Percentiles rank a stretch among this genome's conserved stretches.
Conservation (phyloP, 92 coral and sea anemone species). For the Heliopora coerulea region DNA sequence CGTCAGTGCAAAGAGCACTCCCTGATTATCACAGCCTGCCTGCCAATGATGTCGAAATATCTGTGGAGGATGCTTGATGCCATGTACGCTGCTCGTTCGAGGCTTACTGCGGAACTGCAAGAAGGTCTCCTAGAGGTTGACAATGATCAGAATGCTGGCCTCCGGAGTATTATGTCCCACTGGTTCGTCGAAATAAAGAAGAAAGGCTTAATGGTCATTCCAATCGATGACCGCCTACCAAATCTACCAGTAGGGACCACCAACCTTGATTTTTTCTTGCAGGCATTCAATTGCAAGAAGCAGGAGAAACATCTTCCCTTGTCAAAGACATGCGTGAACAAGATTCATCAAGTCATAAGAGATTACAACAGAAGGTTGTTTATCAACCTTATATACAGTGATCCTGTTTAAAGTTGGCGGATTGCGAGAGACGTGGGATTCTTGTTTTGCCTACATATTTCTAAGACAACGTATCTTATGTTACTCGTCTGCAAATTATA, state of each 20-base stretch:
- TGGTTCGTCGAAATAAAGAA: conserved; percentile 25
- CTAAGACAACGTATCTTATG: no score
- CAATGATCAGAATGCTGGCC: conserved; percentile 2
- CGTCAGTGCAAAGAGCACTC: conserved; percentile 36
- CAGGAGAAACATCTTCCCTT: not conserved
- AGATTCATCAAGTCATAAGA: not conserved
- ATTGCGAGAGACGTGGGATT: no score
- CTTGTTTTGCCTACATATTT: no score
- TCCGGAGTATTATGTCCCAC: conserved; percentile 23
- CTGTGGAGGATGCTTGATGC: conserved; percentile 55
- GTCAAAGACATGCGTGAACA: not conserved
- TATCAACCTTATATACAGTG: conserved; percentile 10
- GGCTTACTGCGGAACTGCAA: conserved; percentile 4
- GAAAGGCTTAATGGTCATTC: conserved; percentile 16
- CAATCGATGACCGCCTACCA: conserved; percentile 2
- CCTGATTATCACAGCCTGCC: conserved; percentile 34
- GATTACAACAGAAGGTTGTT: conserved; percentile 15
- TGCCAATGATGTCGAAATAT: conserved; percentile 56
- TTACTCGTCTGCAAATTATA: no score
- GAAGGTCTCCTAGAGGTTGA: conserved; percentile 9
- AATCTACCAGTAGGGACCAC: conserved; percentile 2
- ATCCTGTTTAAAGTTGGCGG: not conserved
- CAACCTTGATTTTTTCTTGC: conserved; percentile 11
- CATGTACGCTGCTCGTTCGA: conserved; percentile 37
- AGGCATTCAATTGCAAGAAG: not conserved